Percentiles rank a stretch among this genome's conserved stretches.
Evolutionary conservation across 2,888 invertebrate genomes (phyloP).

Genomic region (Drosophila mercatorum): DNA sequence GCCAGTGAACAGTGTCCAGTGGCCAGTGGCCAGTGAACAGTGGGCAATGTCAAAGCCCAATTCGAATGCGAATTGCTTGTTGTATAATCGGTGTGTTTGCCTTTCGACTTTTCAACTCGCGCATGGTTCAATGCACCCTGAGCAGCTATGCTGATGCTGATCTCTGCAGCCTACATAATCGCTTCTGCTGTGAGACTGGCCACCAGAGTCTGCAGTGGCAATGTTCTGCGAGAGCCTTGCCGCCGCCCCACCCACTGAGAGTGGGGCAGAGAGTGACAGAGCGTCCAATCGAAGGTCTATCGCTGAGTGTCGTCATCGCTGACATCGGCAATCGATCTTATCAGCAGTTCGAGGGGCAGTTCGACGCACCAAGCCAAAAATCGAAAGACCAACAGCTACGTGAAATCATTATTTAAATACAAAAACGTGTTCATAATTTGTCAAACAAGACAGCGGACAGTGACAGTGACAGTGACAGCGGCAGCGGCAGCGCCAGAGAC

Average conservation of each 20-base stretch:
- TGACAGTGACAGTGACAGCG: neutral
- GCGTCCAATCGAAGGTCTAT: conserved; percentile 32
- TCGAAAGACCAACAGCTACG: conserved; percentile 24
- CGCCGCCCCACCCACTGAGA: neutral
- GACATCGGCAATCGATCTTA: conserved; percentile 50
- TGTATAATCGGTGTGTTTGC: conserved; percentile 21
- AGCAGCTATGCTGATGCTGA: conserved; percentile 8
- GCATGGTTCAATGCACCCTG: conserved; percentile 41
- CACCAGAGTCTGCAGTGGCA: conserved; percentile 26
- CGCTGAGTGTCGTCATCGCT: conserved; percentile 23
- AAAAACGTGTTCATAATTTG: conserved; percentile 67
- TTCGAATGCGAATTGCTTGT: conserved; percentile 17
- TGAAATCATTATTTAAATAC: conserved; percentile 48
- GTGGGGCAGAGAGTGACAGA: neutral
- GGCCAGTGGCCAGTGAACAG: no score
- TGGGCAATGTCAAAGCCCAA: conserved; percentile 35
- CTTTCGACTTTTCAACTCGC: conserved; percentile 36
- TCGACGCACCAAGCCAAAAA: conserved; percentile 55
- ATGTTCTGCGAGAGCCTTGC: neutral
- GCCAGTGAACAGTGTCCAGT: neutral
- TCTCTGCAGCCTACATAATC: conserved; percentile 16
- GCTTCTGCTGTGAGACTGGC: conserved; percentile 8
- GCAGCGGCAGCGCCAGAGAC: conserved; percentile 12
- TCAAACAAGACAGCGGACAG: conserved; percentile 43
- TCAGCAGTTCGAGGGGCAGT: conserved; percentile 38